A percentile compares a stretch with the other conserved stretches of the same genome.
phyloP scores from a whole-genome alignment of 2,113 vertebrate genomes.

The Tonatia bakeri region DNA sequence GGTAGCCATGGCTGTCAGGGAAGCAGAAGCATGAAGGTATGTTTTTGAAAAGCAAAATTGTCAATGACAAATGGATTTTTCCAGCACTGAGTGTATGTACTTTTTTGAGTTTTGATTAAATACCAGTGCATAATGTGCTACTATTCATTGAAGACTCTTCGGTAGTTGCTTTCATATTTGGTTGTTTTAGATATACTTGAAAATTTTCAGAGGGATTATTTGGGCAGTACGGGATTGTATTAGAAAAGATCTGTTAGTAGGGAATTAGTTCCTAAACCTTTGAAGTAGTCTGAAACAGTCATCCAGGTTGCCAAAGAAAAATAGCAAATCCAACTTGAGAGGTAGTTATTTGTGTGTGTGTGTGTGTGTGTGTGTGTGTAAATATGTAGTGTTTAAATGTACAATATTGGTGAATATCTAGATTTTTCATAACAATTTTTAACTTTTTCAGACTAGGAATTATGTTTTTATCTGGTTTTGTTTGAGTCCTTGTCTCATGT shows the following conservation, averaged over 20 bases:
- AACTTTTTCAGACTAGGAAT: not conserved
- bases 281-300: constrained; percentile 23
- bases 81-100: constrained; percentile 28
- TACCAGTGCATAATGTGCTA: constrained; percentile 41
- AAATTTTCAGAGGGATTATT: constrained; percentile 24
- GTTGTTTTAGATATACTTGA: constrained; percentile 11
- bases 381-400: not conserved
- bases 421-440: not conserved
- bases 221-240: constrained; percentile 40
- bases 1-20: constrained; percentile 42
- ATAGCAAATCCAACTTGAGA: not conserved
- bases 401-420: not conserved
- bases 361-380: not conserved
- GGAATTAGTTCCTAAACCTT: constrained; percentile 14
- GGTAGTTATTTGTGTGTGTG: not conserved
- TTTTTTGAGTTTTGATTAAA: constrained; percentile 54
- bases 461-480: constrained; percentile 32
- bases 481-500: constrained; percentile 38
- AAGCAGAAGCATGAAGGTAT: constrained; percentile 55
- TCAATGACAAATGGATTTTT: constrained; percentile 65
- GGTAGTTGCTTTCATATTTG: constrained; percentile 42
- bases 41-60: constrained; percentile 63
- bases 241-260: constrained; percentile 38
- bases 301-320: constrained; percentile 36
- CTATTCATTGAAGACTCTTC: constrained; percentile 36